Base-by-base conservation (phyloP, 92 coral and sea anemone species). In the Pocillopora meandrina region DNA sequence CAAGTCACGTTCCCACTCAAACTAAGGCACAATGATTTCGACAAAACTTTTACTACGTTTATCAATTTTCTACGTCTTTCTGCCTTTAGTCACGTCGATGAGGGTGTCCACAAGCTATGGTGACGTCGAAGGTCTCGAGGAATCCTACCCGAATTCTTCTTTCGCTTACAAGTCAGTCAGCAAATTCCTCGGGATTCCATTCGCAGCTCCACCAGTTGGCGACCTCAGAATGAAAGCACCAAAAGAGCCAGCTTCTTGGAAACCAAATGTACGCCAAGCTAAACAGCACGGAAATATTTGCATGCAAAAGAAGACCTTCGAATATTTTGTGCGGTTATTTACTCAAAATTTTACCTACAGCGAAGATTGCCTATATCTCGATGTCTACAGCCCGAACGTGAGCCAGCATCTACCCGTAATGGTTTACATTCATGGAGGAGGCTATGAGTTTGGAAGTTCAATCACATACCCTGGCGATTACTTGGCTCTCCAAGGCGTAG, bases 111-210 rank as follows among this genome's bases (percentile, higher is more conserved):
- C 81, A 18, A 61, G 62, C 16, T 77, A 77, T 77, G 81, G 81
- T 60, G 68, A 61, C 3, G 60, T 77, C 19, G 81, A 77, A 9
- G 81, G 81, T 61, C 17, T 77, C 1, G 9, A 36, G 56, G 17
- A 10, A 33, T 15, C 31, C 0, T 77, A 77, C n/a, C 81, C 81
- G 5, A 35, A 35, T 34, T 56, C 52, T 57, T 20, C 56, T 62
- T n/a, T 20, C 11, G 1, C 26, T 26, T 63, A 33, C 56, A 77
- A 77, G 35, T 77, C 81, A 10, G 80, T 90, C 17, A 79, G 77
- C 79, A 82, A 77, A 78, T 90, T 90, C 69, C 90, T 86, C 12
- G 93, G 93, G 56, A 70, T 90, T 49, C 93, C 93, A 18, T 90
- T 75, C 63, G 90, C 93, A 26, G 57, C 74, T 68, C 87, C 88